phyloP scores from a whole-genome alignment of 2,888 invertebrate species.

The Clivina fossor region DNA sequence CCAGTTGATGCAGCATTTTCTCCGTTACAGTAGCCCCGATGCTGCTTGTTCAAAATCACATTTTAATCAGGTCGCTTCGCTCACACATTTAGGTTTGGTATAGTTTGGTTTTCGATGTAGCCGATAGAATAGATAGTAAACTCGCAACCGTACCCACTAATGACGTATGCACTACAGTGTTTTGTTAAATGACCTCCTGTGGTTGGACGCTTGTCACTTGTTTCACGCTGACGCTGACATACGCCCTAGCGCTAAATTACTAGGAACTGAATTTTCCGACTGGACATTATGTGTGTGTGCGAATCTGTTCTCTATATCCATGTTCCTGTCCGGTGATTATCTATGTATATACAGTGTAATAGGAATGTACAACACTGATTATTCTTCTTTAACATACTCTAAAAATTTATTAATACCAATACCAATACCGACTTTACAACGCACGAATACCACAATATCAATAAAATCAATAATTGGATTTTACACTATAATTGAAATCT shows the following conservation, averaged over 20 bases:
- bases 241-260: slow-evolving; percentile 8
- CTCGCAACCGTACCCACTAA: slow-evolving; percentile 26
- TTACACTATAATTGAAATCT: no score
- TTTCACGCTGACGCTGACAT: slow-evolving; percentile 29
- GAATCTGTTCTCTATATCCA: no score
- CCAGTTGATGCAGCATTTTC: no score
- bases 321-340: no score
- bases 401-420: no score
- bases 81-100: slow-evolving; percentile 18
- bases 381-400: no score
- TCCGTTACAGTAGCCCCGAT: background rate
- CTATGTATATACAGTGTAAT: no score
- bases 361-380: no score
- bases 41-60: slow-evolving; percentile 12
- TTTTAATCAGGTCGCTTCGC: slow-evolving; percentile 17
- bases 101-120: slow-evolving; percentile 11
- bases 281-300: background rate
- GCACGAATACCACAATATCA: no score
- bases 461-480: no score
- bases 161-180: slow-evolving; percentile 35
- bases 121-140: slow-evolving; percentile 14
- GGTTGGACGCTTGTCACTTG: slow-evolving; percentile 33
- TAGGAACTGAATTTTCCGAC: background rate
- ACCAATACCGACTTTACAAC: no score
- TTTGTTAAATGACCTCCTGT: slow-evolving; percentile 33